Base-by-base conservation (phyloP, 1,140 invertebrate species). In the Habropoda laboriosa region DNA sequence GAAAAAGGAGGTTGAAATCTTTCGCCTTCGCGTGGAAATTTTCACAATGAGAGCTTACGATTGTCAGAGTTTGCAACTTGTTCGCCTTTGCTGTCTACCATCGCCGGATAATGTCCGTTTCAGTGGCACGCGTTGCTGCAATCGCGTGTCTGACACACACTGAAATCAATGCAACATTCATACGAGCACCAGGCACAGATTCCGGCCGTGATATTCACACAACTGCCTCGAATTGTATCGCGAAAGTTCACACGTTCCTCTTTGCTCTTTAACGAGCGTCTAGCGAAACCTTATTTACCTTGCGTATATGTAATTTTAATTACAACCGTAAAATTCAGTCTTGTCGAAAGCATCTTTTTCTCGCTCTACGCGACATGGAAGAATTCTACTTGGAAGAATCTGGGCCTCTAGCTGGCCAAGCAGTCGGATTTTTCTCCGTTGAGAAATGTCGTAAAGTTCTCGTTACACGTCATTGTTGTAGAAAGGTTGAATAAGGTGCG, bases 391-490 rank as follows among this genome's bases (percentile, higher is more conserved):
- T 47, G 3, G 2, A 16, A 18, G 30, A 51, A 60, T 80, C 53
- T 75, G 71, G 82, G 76, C 77, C 76, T n/a, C n/a, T n/a, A 16
- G 51, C 58, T n/a, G 45, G 70, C 51, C n/a, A 47, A 82, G 30
- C 32, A n/a, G 40, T 27, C 45, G 81, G 77, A 74, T 67, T 67
- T 55, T n/a, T n/a, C n/a, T 55, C 32, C 51, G 47, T 32, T 45
- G 63, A 70, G 18, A 49, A 24, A 70, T 66, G 73, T 78, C 79
- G 82, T 84, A 74, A 81, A 84, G 82, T 72, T 84, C 83, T 85
- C 79, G 83, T 85, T 85, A 85, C 71, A 45, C 82, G 66, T 81
- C 66, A 79, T 86, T 86, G 79, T 85, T 71, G 74, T 58, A 49
- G 79, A 82, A 81, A 72, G 66, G 70, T 68, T 57, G 67, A 86